phyloP scores from a whole-genome alignment of 2,888 invertebrate species.

The Rhaphigaster nebulosa region DNA sequence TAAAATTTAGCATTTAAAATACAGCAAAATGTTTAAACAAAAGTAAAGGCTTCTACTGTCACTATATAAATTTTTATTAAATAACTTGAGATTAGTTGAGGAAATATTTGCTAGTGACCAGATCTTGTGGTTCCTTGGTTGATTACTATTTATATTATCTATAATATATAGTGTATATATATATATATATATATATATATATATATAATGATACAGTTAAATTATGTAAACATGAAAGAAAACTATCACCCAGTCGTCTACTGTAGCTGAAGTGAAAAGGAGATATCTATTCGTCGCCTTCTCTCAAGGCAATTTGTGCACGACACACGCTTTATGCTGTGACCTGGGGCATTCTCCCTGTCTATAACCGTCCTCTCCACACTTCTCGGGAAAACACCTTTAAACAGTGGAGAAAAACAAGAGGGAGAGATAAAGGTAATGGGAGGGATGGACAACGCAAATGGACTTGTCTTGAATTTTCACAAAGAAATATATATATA shows the following conservation, averaged over 20 bases:
- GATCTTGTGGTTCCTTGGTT: too few relatives aligned
- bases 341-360: not conserved
- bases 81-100: too few relatives aligned
- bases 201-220: not conserved
- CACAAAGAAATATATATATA: too few relatives aligned
- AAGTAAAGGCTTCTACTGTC: too few relatives aligned
- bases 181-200: too few relatives aligned
- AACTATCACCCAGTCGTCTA: not conserved
- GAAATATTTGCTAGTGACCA: too few relatives aligned
- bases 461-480: too few relatives aligned
- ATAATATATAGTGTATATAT: too few relatives aligned
- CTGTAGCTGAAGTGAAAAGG: not conserved
- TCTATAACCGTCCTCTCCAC: not conserved
- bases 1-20: too few relatives aligned
- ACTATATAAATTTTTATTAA: too few relatives aligned
- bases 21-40: too few relatives aligned
- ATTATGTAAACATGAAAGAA: not conserved
- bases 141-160: too few relatives aligned
- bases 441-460: not conserved
- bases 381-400: not conserved
- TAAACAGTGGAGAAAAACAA: not conserved
- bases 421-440: not conserved
- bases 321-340: not conserved
- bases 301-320: not conserved
- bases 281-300: not conserved